Percentiles rank a stretch among this genome's conserved stretches.
Evolutionary conservation across 1,140 invertebrate species (phyloP).

Genomic region (Drosophila bocki): DNA sequence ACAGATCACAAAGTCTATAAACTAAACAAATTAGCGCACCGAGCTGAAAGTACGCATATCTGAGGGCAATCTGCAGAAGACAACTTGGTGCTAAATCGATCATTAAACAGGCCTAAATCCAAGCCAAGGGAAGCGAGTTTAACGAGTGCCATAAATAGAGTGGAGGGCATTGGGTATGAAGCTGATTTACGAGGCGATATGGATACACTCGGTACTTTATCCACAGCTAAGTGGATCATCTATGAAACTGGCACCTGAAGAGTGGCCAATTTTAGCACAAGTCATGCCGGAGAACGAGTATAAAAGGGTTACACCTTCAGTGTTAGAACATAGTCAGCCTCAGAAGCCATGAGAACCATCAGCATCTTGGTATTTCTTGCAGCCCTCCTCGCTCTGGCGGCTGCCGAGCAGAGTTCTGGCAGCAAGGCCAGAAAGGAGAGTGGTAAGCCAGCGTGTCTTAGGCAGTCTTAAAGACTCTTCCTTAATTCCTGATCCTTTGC

Average conservation of each 20-base stretch:
- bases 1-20: slow-evolving; percentile 44
- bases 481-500: too few relatives aligned
- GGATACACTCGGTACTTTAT: slow-evolving; percentile 13
- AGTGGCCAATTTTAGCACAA: slow-evolving; percentile 28
- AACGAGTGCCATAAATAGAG: slow-evolving; percentile 64
- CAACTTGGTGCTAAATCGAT: slow-evolving; percentile 66
- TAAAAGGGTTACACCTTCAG: slow-evolving; percentile 28
- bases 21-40: slow-evolving; percentile 62
- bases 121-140: slow-evolving; percentile 40
- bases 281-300: slow-evolving; percentile 21
- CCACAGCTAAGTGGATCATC: slow-evolving; percentile 27
- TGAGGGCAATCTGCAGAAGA: slow-evolving; percentile 23
- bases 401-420: slow-evolving; percentile 1
- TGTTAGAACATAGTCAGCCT: slow-evolving; percentile 41
- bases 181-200: slow-evolving; percentile 73
- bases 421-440: slow-evolving; percentile 12
- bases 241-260: slow-evolving; percentile 36
- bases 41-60: slow-evolving; percentile 15
- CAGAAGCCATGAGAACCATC: slow-evolving; percentile 43
- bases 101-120: slow-evolving; percentile 51
- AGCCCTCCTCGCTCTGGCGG: slow-evolving; percentile 9
- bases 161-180: slow-evolving; percentile 12
- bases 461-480: too few relatives aligned
- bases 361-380: slow-evolving; percentile 24
- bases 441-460: background rate